Base-by-base conservation (phyloP, 2,797 vertebrate species). In the Phoeniculus purpureus region DNA sequence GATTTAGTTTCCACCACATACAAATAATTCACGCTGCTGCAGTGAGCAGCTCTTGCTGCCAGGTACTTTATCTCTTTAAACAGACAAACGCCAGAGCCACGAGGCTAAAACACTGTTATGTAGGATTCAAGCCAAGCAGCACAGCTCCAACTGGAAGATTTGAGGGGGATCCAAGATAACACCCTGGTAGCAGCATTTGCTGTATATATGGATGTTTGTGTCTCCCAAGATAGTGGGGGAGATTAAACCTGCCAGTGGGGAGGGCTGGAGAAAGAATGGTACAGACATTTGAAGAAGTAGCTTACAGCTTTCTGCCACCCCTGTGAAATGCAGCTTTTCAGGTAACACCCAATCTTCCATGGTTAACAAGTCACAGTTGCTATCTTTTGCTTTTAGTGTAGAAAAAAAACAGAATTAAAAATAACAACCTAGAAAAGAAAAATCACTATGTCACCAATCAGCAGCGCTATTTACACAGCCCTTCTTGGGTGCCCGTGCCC, bases 21-120 rank as follows among this genome's bases (percentile, higher is more conserved):
- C n/a, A 93, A 87, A 82, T 20, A 92, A 89, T 48, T 65, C 25
- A 48, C 37, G 66, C n/a, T 89, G 80, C 77, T 87, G 85, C 73
- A 78, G 79, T 34, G 23, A 80, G 58, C 68, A 77, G 27, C 10
- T 66, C 43, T 86, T 90, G n/a, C 27, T 90, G 85, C 47, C 79
- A 90, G 73, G 48, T 74, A 55, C 32, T 94, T 90, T 77, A 71
- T 82, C 68, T 93, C 47, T n/a, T 72, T 80, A n/a, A n/a, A n/a
- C n/a, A n/a, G 51, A 94, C 68, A 82, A 92, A 92, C 45, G 61
- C 43, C 75, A 93, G 60, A 74, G 25, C n/a, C 37, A 80, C 23
- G 6, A 21, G 1, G 0, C 1, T 82, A 48, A 81, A 78, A 64
- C 47, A n/a, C 2, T 59, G 25, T 45, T 84, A 58, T 71, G 87